Evolutionary conservation across 2,113 vertebrate genomes (phyloP).

Genomic region (Oreochromis tanganicae): DNA sequence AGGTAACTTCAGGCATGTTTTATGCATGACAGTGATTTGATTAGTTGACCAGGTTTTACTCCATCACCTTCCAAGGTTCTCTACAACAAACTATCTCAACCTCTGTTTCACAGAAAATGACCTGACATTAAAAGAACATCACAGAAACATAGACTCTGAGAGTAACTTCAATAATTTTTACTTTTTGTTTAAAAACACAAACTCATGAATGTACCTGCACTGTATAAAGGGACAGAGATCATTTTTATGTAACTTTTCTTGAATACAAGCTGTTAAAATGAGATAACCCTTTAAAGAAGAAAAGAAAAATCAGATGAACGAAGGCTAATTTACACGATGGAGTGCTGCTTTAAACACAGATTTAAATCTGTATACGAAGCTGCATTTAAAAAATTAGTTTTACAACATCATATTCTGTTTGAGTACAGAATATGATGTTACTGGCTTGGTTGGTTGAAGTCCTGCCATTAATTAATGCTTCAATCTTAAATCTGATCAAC

Average conservation of each 20-base stretch:
- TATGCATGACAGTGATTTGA: background rate
- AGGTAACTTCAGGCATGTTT: background rate
- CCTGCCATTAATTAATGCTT: too few species aligned
- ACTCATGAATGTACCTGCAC: background rate
- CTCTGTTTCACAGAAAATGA: background rate
- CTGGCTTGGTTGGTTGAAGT: too few species aligned
- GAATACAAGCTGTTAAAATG: background rate
- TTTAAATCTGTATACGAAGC: too few species aligned
- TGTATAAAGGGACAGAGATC: background rate
- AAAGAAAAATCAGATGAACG: background rate
- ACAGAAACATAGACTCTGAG: background rate
- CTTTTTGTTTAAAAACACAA: background rate
- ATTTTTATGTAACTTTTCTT: background rate
- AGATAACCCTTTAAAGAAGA: background rate
- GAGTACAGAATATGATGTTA: too few species aligned
- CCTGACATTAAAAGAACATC: background rate
- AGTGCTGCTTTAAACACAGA: too few species aligned
- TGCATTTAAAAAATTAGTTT: too few species aligned
- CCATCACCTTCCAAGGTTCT: background rate
- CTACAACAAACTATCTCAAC: background rate
- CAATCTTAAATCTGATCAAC: too few species aligned
- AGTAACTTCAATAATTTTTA: background rate
- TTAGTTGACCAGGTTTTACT: background rate
- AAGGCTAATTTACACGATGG: background rate
- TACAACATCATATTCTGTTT: too few species aligned